A percentile compares a stretch with the other conserved stretches of the same genome.
These are phyloP conservation scores for Hippocampus kuda DNA, from an alignment of 2,797 vertebrate genomes.

Conservation along the genomic window DNA sequence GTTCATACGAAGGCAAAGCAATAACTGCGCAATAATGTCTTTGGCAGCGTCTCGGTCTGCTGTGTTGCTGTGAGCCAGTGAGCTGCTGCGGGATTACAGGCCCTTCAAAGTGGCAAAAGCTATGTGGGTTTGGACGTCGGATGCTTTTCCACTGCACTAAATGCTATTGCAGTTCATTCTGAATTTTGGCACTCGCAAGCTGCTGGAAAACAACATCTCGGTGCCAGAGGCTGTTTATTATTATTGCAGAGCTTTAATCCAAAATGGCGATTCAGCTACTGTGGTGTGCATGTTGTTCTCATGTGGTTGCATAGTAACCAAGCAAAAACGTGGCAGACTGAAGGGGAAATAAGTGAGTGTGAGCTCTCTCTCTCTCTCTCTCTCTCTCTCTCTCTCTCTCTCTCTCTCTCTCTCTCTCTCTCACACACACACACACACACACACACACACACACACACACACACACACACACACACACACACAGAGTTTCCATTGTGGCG, in stretches of 20 bases:
- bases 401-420: no score
- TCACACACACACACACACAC: no score
- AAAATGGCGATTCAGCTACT: slow-evolving; percentile 65
- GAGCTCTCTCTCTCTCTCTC: slow-evolving; percentile 7
- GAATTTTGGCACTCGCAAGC: slow-evolving; percentile 57
- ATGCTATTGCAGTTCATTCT: slow-evolving; percentile 65
- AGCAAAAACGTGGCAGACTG: slow-evolving; percentile 47
- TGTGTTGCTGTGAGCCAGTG: slow-evolving; percentile 52
- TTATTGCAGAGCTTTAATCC: slow-evolving; percentile 63
- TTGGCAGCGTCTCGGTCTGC: slow-evolving; percentile 45
- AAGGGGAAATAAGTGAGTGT: slow-evolving; percentile 32
- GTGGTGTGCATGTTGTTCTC: slow-evolving; percentile 58
- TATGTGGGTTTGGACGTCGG: slow-evolving; percentile 61
- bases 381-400: not conserved
- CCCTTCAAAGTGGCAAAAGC: slow-evolving; percentile 61
- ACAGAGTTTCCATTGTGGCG: not conserved
- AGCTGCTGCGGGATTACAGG: slow-evolving; percentile 59
- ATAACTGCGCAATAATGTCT: slow-evolving; percentile 51
- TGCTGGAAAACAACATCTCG: slow-evolving; percentile 60
- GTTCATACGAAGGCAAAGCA: slow-evolving; percentile 46
- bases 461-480: not conserved
- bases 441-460: no score
- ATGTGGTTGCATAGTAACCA: slow-evolving; percentile 61
- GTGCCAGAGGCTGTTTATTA: slow-evolving; percentile 65
- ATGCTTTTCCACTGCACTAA: slow-evolving; percentile 66